These are phyloP conservation scores for Galagoides demidoff DNA, from an alignment of 2,797 vertebrate genomes.

Conservation along the genomic window DNA sequence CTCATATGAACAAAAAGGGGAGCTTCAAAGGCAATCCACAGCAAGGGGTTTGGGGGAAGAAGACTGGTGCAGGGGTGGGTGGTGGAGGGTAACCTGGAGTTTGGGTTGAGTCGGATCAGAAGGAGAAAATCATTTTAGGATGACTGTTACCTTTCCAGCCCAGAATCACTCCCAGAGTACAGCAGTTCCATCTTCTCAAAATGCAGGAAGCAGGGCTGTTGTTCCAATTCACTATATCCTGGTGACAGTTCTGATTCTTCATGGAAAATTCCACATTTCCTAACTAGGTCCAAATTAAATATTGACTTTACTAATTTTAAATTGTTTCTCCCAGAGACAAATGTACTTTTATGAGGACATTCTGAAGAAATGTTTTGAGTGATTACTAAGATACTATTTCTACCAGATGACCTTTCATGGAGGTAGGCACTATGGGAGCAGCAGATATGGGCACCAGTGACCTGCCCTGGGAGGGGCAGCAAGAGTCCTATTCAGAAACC, in stretches of 20 bases:
- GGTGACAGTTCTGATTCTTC: slow-evolving; percentile 25
- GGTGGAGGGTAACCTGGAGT: neutral
- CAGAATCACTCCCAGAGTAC: neutral
- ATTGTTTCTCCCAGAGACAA: slow-evolving; percentile 16
- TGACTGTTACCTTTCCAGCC: neutral
- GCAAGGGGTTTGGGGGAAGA: neutral
- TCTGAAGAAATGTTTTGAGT: neutral
- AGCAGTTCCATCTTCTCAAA: neutral
- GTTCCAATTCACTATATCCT: neutral
- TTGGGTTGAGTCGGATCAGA: neutral
- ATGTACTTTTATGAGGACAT: neutral
- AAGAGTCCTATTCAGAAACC: neutral
- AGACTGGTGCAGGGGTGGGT: neutral
- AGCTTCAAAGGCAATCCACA: neutral
- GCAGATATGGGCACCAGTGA: neutral
- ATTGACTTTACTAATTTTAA: slow-evolving; percentile 63
- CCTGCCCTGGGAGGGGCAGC: neutral
- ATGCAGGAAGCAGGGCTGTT: neutral
- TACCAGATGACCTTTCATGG: neutral
- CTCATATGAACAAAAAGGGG: neutral
- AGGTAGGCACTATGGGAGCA: neutral
- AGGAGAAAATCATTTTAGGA: neutral
- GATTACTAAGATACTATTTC: neutral
- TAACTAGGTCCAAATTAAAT: slow-evolving; percentile 55
- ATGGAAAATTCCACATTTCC: slow-evolving; percentile 43